Conservation (phyloP, 2,113 vertebrate species). For the Corythoichthys haematopterus region DNA sequence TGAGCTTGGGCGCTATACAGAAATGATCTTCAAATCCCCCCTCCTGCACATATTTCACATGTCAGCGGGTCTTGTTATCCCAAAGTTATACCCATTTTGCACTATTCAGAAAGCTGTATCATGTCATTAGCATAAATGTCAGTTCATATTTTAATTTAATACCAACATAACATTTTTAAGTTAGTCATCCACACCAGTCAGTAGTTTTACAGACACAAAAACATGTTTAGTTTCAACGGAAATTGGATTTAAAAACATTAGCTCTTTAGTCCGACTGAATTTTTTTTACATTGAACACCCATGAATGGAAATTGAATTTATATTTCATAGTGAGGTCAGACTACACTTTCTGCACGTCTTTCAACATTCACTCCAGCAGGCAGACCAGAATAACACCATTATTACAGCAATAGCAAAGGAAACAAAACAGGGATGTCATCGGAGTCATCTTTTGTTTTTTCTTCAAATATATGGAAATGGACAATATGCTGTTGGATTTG, state of each 20-base stretch:
- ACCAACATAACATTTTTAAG: neutral
- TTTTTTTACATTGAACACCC: neutral
- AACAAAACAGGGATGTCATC: neutral
- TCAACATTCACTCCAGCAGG: neutral
- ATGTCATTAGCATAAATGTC: slow-evolving; percentile 12
- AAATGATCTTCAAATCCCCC: slow-evolving; percentile 23
- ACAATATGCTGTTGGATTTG: neutral
- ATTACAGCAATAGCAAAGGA: neutral
- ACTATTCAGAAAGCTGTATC: slow-evolving; percentile 8
- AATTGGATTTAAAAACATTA: neutral
- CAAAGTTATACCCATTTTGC: neutral
- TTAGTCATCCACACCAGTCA: neutral
- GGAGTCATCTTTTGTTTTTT: neutral
- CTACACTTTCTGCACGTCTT: neutral
- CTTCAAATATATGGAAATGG: neutral
- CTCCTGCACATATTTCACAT: slow-evolving; percentile 15
- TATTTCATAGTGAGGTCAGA: neutral
- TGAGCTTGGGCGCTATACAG: slow-evolving; percentile 46
- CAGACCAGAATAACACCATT: neutral
- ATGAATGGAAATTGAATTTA: neutral
- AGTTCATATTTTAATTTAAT: slow-evolving; percentile 1
- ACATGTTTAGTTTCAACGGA: neutral
- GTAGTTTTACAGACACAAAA: neutral
- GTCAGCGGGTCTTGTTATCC: slow-evolving; percentile 42
- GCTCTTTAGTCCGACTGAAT: neutral